Evolutionary conservation across 2,113 vertebrate species (phyloP).

Genomic region (Pterocles burchelli): DNA sequence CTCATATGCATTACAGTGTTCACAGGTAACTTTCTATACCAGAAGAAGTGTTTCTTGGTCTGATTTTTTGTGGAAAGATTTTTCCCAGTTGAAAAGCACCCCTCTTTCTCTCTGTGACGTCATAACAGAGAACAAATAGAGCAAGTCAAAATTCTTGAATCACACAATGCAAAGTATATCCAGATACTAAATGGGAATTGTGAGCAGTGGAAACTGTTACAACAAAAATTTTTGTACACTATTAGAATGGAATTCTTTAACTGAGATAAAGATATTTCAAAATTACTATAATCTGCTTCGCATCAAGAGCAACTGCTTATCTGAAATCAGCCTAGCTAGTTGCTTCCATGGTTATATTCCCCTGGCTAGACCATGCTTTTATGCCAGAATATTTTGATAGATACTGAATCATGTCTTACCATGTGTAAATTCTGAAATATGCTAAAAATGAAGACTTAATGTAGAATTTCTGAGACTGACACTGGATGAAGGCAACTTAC

Average conservation of each 20-base stretch:
- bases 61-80: not conserved
- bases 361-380: not conserved
- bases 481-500: not conserved
- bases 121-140: not conserved
- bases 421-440: not conserved
- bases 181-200: not conserved
- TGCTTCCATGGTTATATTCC: not conserved
- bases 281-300: not conserved
- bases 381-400: not conserved
- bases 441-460: not conserved
- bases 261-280: not conserved
- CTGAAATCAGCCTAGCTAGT: not conserved
- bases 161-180: not conserved
- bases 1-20: not conserved
- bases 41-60: not conserved
- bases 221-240: not conserved
- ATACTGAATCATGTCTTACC: not conserved
- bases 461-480: not conserved
- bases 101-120: not conserved
- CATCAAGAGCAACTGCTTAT: not conserved
- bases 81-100: not conserved
- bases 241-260: not conserved
- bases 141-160: not conserved
- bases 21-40: not conserved
- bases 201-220: not conserved